Percentiles rank a stretch among this genome's conserved stretches.
phyloP scores from a whole-genome alignment of 2,888 invertebrate species.

The Dione vanillae region DNA sequence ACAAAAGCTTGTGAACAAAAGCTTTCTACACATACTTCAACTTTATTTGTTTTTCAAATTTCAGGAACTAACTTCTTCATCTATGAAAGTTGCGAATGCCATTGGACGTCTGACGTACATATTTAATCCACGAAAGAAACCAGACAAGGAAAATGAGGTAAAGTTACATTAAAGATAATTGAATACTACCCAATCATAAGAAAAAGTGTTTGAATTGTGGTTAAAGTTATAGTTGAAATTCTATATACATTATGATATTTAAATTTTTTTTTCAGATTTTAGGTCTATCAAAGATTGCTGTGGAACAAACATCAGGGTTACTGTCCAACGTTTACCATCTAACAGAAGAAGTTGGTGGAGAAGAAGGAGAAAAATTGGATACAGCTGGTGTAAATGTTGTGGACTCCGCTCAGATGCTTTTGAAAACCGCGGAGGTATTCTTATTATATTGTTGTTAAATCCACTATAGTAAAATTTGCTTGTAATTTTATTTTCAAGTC shows the following conservation, averaged over 20 bases:
- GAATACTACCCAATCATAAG: background rate
- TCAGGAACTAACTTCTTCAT: slow-evolving; percentile 35
- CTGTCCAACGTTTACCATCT: slow-evolving; percentile 53
- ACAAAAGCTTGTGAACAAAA: too few relatives aligned
- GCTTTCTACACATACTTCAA: too few relatives aligned
- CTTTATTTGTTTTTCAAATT: slow-evolving; percentile 2
- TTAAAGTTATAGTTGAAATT: too few relatives aligned
- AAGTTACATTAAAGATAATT: background rate
- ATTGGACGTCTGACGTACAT: slow-evolving; percentile 43
- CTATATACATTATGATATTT: too few relatives aligned
- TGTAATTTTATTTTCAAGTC: too few relatives aligned
- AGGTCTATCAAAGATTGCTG: slow-evolving; percentile 52
- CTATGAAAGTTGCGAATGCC: slow-evolving; percentile 35
- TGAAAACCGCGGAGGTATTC: slow-evolving; percentile 58
- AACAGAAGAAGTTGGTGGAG: slow-evolving; percentile 50
- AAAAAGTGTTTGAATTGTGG: background rate
- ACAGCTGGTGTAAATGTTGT: slow-evolving; percentile 51
- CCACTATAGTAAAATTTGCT: too few relatives aligned
- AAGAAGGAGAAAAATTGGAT: slow-evolving; percentile 49
- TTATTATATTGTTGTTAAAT: too few relatives aligned
- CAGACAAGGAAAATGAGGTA: slow-evolving; percentile 48
- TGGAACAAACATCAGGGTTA: slow-evolving; percentile 54
- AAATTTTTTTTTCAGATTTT: slow-evolving; percentile 44
- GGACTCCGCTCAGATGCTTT: slow-evolving; percentile 56
- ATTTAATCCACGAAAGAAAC: slow-evolving; percentile 42